Evolutionary conservation across 2,113 vertebrate species (phyloP).

Genomic region (Terrapene triunguis): DNA sequence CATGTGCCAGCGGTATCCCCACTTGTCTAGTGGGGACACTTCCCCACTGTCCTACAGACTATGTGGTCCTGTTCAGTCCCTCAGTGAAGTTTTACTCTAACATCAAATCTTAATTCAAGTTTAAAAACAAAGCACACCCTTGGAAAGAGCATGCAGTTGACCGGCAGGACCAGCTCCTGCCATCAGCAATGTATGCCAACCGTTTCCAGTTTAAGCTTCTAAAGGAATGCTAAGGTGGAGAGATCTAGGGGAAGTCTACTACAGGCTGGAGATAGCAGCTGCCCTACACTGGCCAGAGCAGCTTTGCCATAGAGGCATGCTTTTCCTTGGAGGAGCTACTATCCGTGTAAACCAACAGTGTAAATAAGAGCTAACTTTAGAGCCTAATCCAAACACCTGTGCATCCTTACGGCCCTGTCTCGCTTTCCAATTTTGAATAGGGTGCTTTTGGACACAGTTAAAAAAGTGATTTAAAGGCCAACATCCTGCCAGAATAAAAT

Average conservation of each 20-base stretch:
- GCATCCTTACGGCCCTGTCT: neutral
- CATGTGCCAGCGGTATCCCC: neutral
- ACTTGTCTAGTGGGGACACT: neutral
- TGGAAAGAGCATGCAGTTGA: neutral
- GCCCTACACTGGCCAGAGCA: neutral
- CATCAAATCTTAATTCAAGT: neutral
- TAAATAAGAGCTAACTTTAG: neutral
- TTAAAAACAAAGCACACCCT: neutral
- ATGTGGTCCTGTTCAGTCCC: neutral
- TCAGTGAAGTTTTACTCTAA: neutral
- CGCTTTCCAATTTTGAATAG: conserved; percentile 8
- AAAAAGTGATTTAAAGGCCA: neutral
- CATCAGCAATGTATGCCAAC: neutral
- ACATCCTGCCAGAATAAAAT: neutral
- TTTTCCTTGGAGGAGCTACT: neutral
- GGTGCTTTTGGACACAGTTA: neutral
- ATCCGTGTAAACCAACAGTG: neutral
- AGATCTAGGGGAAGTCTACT: neutral
- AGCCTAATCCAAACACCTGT: neutral
- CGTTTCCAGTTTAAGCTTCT: neutral
- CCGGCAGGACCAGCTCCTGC: rapidly evolving
- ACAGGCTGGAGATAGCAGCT: neutral
- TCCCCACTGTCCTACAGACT: neutral
- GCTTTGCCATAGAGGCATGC: neutral
- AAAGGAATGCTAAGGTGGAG: neutral